Percentiles rank a stretch among this genome's conserved stretches.
phyloP scores from a whole-genome alignment of 2,888 invertebrate genomes.

The Onchidella celtica region DNA sequence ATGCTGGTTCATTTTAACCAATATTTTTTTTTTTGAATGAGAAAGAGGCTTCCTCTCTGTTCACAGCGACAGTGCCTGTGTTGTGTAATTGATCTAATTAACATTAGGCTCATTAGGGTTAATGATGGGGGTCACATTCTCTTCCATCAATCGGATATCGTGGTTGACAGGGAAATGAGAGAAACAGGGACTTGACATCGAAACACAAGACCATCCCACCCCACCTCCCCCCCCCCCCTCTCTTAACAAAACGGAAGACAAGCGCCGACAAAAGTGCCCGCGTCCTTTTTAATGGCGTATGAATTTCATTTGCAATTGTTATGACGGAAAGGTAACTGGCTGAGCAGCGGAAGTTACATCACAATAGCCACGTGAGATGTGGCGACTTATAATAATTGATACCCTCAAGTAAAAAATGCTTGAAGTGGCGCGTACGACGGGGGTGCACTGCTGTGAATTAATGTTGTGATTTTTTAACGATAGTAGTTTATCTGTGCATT shows the following conservation, averaged over 20 bases:
- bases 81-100: conserved; percentile 30
- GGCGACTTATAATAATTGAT: background rate
- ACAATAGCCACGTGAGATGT: background rate
- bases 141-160: background rate
- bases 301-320: conserved; percentile 8
- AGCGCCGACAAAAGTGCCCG: no score
- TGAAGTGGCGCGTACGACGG: no score
- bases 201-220: no score
- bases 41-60: no score
- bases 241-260: no score
- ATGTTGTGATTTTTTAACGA: no score
- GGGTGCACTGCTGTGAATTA: no score
- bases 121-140: conserved; percentile 36
- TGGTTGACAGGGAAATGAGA: background rate
- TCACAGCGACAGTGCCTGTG: conserved; percentile 22
- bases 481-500: no score
- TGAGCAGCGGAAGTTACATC: background rate
- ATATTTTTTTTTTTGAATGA: no score
- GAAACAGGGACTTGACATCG: no score
- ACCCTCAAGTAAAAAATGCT: no score
- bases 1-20: conserved; percentile 39
- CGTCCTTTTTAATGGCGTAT: conserved; percentile 3
- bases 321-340: background rate
- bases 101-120: conserved; percentile 12
- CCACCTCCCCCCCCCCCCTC: no score